Evolutionary conservation across 2,113 vertebrate genomes (phyloP).

Genomic region (Myrmophylax atrothorax): DNA sequence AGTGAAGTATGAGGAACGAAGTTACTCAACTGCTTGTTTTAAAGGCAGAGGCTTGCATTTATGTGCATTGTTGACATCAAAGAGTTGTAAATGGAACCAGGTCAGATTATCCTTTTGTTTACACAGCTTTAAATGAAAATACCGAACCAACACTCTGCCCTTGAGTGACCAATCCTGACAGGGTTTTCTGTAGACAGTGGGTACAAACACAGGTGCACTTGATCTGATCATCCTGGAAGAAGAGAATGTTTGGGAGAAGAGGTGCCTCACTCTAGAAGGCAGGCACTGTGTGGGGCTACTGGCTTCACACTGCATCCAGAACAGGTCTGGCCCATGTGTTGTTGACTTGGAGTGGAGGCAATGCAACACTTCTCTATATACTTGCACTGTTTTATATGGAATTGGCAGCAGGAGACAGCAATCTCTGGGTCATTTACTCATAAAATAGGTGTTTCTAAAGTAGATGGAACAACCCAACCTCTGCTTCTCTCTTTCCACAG

Average conservation of each 20-base stretch:
- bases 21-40: background rate
- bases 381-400: accelerated
- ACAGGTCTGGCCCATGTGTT: accelerated
- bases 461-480: background rate
- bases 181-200: background rate
- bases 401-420: background rate
- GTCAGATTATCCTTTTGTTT: background rate
- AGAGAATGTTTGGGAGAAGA: background rate
- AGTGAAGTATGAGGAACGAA: background rate
- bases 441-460: background rate
- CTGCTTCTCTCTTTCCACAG: background rate
- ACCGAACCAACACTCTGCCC: background rate
- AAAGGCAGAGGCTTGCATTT: background rate
- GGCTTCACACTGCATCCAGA: background rate
- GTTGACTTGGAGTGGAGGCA: background rate
- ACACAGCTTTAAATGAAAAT: background rate
- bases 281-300: background rate
- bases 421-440: background rate
- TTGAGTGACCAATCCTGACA: background rate
- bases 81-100: background rate
- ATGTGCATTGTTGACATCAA: background rate
- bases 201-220: background rate
- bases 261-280: accelerated
- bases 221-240: background rate
- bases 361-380: background rate